Evolutionary conservation across 1,140 invertebrate species (phyloP).

Genomic region (Caligus rogercresseyi): DNA sequence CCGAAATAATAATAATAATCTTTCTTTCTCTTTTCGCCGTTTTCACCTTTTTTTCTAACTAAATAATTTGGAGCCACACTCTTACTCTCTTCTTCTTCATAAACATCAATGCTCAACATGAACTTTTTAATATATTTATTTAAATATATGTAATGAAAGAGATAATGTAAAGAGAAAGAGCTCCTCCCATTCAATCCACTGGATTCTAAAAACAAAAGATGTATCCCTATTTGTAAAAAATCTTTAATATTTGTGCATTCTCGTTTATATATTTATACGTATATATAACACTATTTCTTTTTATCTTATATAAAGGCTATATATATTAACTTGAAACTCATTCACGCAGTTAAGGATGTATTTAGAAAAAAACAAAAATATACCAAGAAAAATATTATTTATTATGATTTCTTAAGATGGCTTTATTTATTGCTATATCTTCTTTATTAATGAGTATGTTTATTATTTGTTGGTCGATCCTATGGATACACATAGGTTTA

Average conservation of each 20-base stretch:
- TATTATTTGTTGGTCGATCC: too few relatives aligned
- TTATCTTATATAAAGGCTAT: not conserved
- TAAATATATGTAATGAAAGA: not conserved
- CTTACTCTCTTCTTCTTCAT: too few relatives aligned
- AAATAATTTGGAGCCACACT: too few relatives aligned
- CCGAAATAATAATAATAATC: not conserved
- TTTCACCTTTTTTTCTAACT: not conserved
- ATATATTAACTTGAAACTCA: not conserved
- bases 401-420: too few relatives aligned
- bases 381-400: too few relatives aligned
- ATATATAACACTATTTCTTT: slow-evolving; percentile 1
- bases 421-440: too few relatives aligned
- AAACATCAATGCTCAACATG: not conserved
- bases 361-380: too few relatives aligned
- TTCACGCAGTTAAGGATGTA: not conserved
- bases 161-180: not conserved
- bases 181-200: not conserved
- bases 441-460: too few relatives aligned
- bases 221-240: too few relatives aligned
- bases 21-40: not conserved
- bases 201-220: not conserved
- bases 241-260: too few relatives aligned
- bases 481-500: too few relatives aligned
- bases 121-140: not conserved
- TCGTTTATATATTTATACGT: not conserved